Evolutionary conservation across 1,140 invertebrate genomes (phyloP), one percentile per base, ranked within the genome.

Genomic region (Drosophila lini): DNA sequence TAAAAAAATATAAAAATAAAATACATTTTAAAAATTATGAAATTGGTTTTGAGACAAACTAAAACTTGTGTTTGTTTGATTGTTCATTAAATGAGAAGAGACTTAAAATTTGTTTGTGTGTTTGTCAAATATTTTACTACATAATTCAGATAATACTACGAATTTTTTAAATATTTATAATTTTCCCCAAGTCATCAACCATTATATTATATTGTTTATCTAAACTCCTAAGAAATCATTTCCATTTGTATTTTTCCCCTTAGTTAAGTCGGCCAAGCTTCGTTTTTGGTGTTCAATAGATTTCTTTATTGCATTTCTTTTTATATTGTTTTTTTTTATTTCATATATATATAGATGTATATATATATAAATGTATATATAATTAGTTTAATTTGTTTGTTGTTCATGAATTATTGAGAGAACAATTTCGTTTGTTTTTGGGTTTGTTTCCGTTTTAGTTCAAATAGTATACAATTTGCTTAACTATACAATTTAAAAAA

Each of bases 401-500:
- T 86, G 75, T 86, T 86, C 82, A 86, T 79, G 78, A 81, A 79
- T 86, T 86, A 86, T 86, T 88, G 84, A 84, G 80, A 81, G 84
- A 88, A 88, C 80, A 81, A 67, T 74, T 80, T 88, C 56, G 31
- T 74, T 77, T 59, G 58, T 38, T 53, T 36, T 53, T 53, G 10
- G 16, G 7, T 19, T 34, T 13, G 32, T 36, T 36, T 52, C 8
- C 25, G 45, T 25, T 80, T 84, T 85, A 73, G 67, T 78, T 85
- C 70, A 84, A 88, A 84, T 88, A 88, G 84, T 88, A 88, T 88
- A 88, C 84, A 88, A 88, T 88, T 88, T 69, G 62, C 84, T 88
- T 88, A 88, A 69, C 80, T 89, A 89, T 89, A 88, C 84, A 88
- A 89, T 88, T 53, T 82, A 77, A 83, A 88, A 88, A 83, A 89